Evolutionary conservation across 2,888 invertebrate genomes (phyloP).

Genomic region (Dioctria linearis): DNA sequence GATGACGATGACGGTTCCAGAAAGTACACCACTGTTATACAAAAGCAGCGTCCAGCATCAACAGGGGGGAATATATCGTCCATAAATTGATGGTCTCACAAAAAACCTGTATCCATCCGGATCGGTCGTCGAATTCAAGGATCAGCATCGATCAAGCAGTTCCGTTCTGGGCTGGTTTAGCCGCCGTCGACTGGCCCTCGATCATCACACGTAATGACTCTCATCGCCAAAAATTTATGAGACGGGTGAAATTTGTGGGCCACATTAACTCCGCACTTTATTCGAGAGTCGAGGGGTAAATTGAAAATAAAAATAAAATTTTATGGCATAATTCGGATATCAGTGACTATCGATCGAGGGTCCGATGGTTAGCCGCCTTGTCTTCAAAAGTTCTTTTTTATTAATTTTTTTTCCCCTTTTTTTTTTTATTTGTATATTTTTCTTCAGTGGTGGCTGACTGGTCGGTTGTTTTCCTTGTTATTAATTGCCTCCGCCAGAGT

Average conservation of each 20-base stretch:
- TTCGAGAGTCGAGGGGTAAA: conserved; percentile 41
- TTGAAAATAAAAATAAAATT: conserved; percentile 58
- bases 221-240: conserved; percentile 42
- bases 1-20: neutral
- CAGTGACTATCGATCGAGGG: conserved; percentile 36
- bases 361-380: conserved; percentile 13
- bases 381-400: conserved; percentile 1
- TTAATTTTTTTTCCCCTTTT: neutral
- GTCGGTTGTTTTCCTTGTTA: conserved; percentile 38
- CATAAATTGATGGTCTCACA: conserved; percentile 35
- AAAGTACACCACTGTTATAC: neutral
- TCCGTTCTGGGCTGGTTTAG: neutral
- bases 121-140: conserved; percentile 23
- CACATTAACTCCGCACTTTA: conserved; percentile 34
- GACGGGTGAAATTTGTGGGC: conserved; percentile 35
- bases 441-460: conserved; percentile 7
- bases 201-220: conserved; percentile 36
- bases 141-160: conserved; percentile 42
- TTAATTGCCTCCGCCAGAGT: conserved; percentile 48
- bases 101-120: conserved; percentile 18
- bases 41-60: neutral
- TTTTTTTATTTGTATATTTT: conserved; percentile 14
- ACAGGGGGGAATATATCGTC: neutral
- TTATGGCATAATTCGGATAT: conserved; percentile 53
- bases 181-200: conserved; percentile 11